These are phyloP conservation scores for Amphiprion ocellaris DNA, from an alignment of 2,113 vertebrate species.

Conservation along the genomic window DNA sequence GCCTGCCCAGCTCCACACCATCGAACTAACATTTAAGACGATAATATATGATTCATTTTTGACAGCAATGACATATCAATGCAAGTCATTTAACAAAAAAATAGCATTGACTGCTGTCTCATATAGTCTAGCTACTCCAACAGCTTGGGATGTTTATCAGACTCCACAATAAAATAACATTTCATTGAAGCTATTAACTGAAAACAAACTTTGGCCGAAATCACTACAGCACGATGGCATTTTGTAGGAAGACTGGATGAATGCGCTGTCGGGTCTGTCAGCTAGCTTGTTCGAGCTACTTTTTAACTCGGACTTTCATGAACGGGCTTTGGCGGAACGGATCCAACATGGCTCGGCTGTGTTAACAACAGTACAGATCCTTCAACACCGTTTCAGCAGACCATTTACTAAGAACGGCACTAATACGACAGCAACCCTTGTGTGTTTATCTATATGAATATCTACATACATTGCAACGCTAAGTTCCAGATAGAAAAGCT, in stretches of 20 bases:
- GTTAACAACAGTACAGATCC: conserved; percentile 37
- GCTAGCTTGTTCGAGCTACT: background rate
- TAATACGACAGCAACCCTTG: background rate
- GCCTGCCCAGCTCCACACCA: background rate
- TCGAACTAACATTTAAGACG: background rate
- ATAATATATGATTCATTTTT: background rate
- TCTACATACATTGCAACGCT: background rate
- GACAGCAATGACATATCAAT: background rate
- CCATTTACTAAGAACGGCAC: background rate
- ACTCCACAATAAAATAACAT: background rate
- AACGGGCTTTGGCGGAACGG: background rate
- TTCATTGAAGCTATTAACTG: background rate
- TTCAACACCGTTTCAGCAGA: background rate
- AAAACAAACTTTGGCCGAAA: background rate
- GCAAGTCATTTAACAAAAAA: background rate
- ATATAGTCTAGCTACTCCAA: background rate
- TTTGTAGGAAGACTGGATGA: fast-evolving
- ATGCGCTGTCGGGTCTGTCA: fast-evolving
- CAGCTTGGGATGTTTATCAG: background rate
- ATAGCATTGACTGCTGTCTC: background rate
- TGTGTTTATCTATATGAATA: background rate
- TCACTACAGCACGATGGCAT: fast-evolving
- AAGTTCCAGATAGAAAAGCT: conserved; percentile 29
- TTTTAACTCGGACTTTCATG: fast-evolving
- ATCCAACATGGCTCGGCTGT: background rate